phyloP scores from a whole-genome alignment of 2,113 vertebrate species.

The Centropus unirufus region DNA sequence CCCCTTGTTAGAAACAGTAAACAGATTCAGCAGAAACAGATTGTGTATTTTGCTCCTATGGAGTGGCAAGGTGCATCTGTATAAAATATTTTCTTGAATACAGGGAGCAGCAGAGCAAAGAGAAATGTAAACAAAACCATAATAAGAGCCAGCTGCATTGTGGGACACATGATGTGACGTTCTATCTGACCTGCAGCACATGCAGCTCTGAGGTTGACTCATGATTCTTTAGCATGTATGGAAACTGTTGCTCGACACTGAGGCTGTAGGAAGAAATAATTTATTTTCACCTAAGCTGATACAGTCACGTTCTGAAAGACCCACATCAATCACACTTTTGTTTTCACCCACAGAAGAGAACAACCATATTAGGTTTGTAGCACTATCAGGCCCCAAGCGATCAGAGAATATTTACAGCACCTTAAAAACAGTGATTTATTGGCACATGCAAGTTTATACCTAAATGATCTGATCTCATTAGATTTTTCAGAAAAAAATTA shows the following conservation, averaged over 20 bases:
- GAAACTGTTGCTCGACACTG: background rate
- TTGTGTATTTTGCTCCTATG: accelerated
- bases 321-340: background rate
- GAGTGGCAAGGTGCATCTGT: background rate
- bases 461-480: background rate
- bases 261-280: background rate
- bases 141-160: background rate
- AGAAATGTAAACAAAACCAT: background rate
- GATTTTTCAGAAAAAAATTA: too few species aligned
- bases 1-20: background rate
- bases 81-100: background rate
- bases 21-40: background rate
- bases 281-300: background rate
- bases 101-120: background rate
- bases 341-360: background rate
- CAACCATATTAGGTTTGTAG: background rate
- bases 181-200: background rate
- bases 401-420: background rate
- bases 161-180: background rate
- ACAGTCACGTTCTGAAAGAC: background rate
- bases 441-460: background rate
- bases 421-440: background rate
- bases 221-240: background rate
- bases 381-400: background rate
- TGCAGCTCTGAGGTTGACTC: background rate